Evolutionary conservation across 2,888 invertebrate species (phyloP), one percentile per base, ranked within the genome.

Genomic region (Anticlea derivata): DNA sequence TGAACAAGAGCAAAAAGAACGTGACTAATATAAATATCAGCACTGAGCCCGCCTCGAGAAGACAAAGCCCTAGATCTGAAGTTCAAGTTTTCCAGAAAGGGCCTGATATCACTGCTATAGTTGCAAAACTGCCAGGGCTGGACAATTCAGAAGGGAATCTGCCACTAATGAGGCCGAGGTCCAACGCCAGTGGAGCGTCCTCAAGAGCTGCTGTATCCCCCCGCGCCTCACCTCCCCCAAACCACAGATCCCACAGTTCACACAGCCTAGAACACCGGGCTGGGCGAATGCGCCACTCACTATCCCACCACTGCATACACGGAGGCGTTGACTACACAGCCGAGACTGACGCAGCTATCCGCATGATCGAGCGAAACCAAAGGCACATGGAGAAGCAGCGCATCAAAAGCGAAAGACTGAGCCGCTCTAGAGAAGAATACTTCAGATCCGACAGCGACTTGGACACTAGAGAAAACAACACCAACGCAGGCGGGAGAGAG

Each of bases 61-160:
- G 75, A 45, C 80, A 83, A n/a, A 86, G 87, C 34, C 83, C 91
- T 38, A 92, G 92, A 53, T 82, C 88, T 4, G 92, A 93, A 70
- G 89, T 92, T 44, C 85, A 93, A 70, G 94, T 96, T 35, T 96
- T 94, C 73, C 96, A 96, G 78, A 94, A 96, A 66, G 96, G 96
- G 0, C 95, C 95, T 22, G 96, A 95, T 70, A 94, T 96, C 17
- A 95, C 95, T 1, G 94, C 95, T 0, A 82, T 96, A 11, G 94
- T 95, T 0, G 93, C 93, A 1, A 93, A 92, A 68, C 78, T 93
- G 24, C 93, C 94, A 0, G 93, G 93, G 2, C 73, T 93, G 7
- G 92, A 92, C 51, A 82, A 83, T 62, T 80, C 65, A 58, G 92
- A 71, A 58, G 60, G 75, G 7, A 83, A 84, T 58, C 66, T 90